Evolutionary conservation across 2,888 invertebrate genomes (phyloP), one percentile per base, ranked within the genome.

Genomic region (Epistrophe eligans): DNA sequence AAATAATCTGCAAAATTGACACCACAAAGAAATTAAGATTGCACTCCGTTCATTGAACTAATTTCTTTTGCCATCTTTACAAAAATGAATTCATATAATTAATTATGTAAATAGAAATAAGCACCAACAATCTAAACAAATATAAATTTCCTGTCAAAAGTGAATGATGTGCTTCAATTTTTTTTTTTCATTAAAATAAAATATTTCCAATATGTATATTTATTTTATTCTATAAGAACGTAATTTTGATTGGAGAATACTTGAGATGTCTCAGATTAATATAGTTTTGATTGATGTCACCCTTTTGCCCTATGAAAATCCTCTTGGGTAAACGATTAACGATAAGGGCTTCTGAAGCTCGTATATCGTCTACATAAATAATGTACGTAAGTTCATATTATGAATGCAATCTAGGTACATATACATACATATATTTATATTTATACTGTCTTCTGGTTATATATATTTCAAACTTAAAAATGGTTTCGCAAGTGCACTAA

Each of bases 281-380:
- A 28, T 32, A 28, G 19, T 43, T 15, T 15, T 43, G 62, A 62
- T 62, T 62, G 62, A 62, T 62, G 24, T 62, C 40, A 43, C 40
- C 19, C n/a, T 40, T 43, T 43, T 40, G 15, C 62, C 40, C 24
- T 10, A 55, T 35, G 15, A 35, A 19, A 43, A 24, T 43, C 15
- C 40, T 43, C 62, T 62, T 62, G 15, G 24, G 15, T 62, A 43
- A 62, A 24, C 40, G 62, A 62, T 43, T 43, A 62, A 19, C 40
- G 19, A 24, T 40, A 43, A 62, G 40, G 24, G 43, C 15, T 24
- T 62, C 38, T 43, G 32, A 62, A 40, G 40, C 19, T 62, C 40
- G 58, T 28, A 15, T 55, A 15, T 55, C 17, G 13, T 6, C 10
- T 40, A 7, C 43, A 17, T 45, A 40, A 24, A 17, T 45, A 40